Conservation (phyloP, 2,113 vertebrate genomes). For the Capreolus pygargus region DNA sequence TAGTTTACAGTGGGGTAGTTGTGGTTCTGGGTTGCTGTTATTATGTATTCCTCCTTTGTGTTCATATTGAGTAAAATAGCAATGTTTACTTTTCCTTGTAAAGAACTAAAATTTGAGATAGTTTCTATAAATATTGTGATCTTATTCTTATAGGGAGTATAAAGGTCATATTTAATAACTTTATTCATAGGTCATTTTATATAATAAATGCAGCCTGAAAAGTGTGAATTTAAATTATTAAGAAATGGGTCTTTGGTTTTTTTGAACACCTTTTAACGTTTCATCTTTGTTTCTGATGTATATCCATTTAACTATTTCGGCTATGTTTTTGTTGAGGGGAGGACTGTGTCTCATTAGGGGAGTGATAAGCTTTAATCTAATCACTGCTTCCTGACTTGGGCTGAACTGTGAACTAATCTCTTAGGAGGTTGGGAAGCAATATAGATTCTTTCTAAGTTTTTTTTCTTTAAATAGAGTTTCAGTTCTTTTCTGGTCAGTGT, state of each 20-base stretch:
- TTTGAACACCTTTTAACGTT: background rate
- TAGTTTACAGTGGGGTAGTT: background rate
- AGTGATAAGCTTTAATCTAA: background rate
- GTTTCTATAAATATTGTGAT: background rate
- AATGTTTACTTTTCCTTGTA: conserved; percentile 2
- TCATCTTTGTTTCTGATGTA: background rate
- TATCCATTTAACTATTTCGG: background rate
- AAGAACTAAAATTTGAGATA: background rate
- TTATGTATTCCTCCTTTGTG: background rate
- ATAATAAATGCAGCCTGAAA: background rate
- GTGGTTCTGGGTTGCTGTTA: background rate
- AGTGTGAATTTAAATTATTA: background rate
- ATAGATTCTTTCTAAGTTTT: background rate
- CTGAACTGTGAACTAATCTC: background rate
- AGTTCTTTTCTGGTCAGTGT: background rate
- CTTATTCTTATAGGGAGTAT: background rate
- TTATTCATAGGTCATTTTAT: conserved; percentile 9
- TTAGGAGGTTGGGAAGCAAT: background rate
- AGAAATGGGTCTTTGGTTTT: background rate
- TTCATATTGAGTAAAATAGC: background rate
- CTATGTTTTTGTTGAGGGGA: background rate
- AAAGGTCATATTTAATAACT: background rate
- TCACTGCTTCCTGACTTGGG: background rate
- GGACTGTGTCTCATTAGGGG: background rate
- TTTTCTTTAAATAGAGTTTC: background rate